A percentile compares a stretch with the other conserved stretches of the same genome.
Conservation (phyloP, 2,888 invertebrate species). For the Eupelmus urozonus region DNA sequence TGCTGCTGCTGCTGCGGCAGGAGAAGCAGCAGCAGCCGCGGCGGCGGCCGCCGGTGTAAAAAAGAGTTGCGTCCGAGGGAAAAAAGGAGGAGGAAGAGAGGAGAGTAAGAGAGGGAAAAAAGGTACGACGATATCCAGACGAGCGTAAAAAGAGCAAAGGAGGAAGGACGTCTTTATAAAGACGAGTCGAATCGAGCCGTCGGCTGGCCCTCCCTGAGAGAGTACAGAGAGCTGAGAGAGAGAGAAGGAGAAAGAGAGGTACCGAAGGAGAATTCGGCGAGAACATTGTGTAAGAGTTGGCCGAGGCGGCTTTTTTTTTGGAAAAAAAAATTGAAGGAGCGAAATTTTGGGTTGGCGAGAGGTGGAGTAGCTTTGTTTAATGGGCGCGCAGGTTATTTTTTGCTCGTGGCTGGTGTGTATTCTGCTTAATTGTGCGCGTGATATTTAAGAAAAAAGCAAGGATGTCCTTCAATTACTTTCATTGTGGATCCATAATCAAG, state of each 20-base stretch:
- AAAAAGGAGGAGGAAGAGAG: conserved; percentile 36
- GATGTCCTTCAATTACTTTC: no score
- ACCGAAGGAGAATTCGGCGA: conserved; percentile 20
- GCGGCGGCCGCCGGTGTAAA: conserved; percentile 50
- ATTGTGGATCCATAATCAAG: no score
- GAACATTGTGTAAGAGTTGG: neutral
- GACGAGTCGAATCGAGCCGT: neutral
- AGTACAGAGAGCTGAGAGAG: neutral
- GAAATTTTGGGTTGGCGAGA: no score
- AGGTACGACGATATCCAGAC: conserved; percentile 58
- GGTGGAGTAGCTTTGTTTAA: no score
- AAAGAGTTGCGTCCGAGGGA: conserved; percentile 60
- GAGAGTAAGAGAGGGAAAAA: conserved; percentile 49
- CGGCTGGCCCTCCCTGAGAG: no score
- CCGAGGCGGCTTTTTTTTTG: neutral
- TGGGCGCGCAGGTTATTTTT: no score
- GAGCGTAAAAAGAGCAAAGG: conserved; percentile 57
- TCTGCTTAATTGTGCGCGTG: no score
- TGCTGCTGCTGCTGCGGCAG: conserved; percentile 61
- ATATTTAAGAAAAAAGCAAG: no score
- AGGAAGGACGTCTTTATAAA: conserved; percentile 47
- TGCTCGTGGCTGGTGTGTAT: no score
- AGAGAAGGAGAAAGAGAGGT: neutral
- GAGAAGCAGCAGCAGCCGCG: conserved; percentile 51
- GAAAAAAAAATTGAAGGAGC: no score